These are phyloP conservation scores for Trachelus iudaicus DNA, from an alignment of 2,888 invertebrate species.

Conservation along the genomic window DNA sequence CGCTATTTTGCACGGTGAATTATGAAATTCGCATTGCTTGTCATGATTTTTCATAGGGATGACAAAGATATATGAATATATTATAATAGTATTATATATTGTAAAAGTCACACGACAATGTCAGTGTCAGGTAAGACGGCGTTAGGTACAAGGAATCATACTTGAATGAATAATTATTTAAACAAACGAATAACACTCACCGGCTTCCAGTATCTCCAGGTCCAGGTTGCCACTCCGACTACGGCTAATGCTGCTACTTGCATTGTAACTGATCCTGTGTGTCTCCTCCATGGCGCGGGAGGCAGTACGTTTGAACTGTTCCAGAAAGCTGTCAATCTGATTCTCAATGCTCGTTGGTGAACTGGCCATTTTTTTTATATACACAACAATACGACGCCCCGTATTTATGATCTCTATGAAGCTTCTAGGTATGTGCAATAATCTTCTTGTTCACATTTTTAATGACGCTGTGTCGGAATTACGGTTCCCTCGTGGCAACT, in stretches of 20 bases:
- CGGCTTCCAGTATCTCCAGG: conserved; percentile 60
- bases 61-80: not conserved
- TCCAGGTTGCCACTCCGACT: conserved; percentile 61
- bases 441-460: not conserved
- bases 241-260: conserved; percentile 53
- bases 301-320: conserved; percentile 84
- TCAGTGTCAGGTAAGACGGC: not conserved
- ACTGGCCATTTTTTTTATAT: conserved; percentile 68
- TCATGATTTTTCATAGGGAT: not conserved
- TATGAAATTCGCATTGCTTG: not conserved
- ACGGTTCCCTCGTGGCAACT: not conserved
- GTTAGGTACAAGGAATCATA: not conserved
- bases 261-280: conserved; percentile 47
- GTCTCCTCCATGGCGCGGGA: conserved; percentile 79
- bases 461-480: not conserved
- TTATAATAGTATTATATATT: not conserved
- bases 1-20: not conserved
- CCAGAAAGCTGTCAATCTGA: conserved; percentile 86
- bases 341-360: conserved; percentile 81
- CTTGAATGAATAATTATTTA: not conserved
- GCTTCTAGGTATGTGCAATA: not conserved
- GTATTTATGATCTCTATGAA: not conserved
- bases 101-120: not conserved
- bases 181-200: conserved; percentile 35
- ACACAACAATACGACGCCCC: not conserved